phyloP scores from a whole-genome alignment of 2,113 vertebrate genomes.

The Excalfactoria chinensis region DNA sequence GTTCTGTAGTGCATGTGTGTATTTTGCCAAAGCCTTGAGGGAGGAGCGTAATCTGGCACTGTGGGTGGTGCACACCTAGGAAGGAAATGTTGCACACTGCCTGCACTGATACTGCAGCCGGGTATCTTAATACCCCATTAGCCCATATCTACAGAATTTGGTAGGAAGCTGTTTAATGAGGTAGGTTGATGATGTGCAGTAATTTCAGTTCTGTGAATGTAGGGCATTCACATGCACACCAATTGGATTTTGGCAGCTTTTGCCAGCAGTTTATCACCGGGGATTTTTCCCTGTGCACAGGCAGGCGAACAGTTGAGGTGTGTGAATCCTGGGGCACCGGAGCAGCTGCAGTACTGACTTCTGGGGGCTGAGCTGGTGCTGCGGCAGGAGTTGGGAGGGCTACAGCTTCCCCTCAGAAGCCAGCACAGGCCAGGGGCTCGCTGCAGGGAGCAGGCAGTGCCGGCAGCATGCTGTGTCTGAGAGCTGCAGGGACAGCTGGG shows the following conservation, averaged over 20 bases:
- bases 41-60: background rate
- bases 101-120: fast-evolving
- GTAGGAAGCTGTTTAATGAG: background rate
- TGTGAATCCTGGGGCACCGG: background rate
- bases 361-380: background rate
- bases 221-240: background rate
- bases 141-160: background rate
- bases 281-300: background rate
- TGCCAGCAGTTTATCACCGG: background rate
- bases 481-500: background rate
- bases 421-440: background rate
- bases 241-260: conserved; percentile 29
- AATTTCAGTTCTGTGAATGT: background rate
- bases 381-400: background rate
- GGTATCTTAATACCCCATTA: background rate
- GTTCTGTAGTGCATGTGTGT: background rate
- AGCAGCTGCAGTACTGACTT: background rate
- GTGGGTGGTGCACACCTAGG: background rate
- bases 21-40: background rate
- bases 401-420: background rate
- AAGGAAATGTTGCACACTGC: background rate
- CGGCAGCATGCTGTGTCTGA: background rate
- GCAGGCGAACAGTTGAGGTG: background rate
- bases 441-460: background rate
- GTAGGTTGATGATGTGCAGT: background rate